A percentile compares a stretch with the other conserved stretches of the same genome.
These are phyloP conservation scores for Phyllostomus hastatus DNA, from an alignment of 2,113 vertebrate genomes.

Conservation along the genomic window DNA sequence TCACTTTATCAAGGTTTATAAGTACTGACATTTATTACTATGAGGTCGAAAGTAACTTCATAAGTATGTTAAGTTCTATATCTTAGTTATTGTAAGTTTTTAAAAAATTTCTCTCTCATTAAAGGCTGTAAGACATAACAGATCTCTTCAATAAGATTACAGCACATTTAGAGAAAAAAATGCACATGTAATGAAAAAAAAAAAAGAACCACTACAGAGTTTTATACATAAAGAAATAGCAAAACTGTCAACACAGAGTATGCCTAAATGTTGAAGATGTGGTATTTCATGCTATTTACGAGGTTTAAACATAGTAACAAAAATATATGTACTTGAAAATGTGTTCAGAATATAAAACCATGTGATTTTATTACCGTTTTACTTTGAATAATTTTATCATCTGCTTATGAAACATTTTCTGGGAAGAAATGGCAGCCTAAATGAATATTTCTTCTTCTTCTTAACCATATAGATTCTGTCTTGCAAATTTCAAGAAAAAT, in stretches of 20 bases:
- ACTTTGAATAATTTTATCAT: background rate
- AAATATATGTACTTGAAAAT: background rate
- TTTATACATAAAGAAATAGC: background rate
- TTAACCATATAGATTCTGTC: background rate
- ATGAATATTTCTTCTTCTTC: background rate
- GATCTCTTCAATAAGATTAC: background rate
- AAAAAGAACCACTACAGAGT: background rate
- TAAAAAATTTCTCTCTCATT: background rate
- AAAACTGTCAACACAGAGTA: background rate
- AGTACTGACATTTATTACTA: background rate
- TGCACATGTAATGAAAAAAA: background rate
- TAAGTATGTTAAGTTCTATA: background rate
- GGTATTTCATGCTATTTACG: background rate
- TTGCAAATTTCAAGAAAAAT: background rate
- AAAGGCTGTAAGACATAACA: background rate
- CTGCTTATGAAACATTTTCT: background rate
- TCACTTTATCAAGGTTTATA: background rate
- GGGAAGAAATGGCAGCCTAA: background rate
- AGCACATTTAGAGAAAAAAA: background rate
- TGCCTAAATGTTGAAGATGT: background rate
- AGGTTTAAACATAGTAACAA: background rate
- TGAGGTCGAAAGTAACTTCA: background rate
- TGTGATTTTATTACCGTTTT: background rate
- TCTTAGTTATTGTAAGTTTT: background rate
- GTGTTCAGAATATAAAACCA: background rate